Conservation (phyloP, 2,888 invertebrate genomes). For the Cyclophora punctaria region DNA sequence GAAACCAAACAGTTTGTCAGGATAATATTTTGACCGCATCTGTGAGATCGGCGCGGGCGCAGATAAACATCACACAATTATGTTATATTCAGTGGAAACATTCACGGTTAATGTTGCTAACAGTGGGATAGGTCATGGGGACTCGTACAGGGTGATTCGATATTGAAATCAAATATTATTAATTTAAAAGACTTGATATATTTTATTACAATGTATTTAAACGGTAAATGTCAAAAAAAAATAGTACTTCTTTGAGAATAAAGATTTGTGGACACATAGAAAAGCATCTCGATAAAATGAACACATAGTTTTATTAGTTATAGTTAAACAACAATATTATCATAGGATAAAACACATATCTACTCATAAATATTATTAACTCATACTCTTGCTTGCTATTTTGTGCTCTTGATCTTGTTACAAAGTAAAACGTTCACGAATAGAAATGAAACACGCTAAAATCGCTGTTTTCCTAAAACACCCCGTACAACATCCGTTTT, state of each 20-base stretch:
- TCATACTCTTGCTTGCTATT: neutral
- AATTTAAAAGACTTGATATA: too few species aligned
- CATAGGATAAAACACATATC: neutral
- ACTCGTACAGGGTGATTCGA: conserved; percentile 7
- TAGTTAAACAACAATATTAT: neutral
- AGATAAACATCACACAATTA: conserved; percentile 24
- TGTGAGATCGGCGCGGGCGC: conserved; percentile 1
- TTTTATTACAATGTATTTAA: too few species aligned
- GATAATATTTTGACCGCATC: conserved; percentile 6
- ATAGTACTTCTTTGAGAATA: neutral
- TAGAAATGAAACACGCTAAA: too few species aligned
- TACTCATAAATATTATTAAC: neutral
- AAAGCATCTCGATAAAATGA: neutral
- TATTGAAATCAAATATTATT: too few species aligned
- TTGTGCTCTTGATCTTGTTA: too few species aligned
- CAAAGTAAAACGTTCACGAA: too few species aligned
- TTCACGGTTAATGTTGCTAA: conserved; percentile 8
- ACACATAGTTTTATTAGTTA: neutral
- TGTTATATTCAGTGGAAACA: conserved; percentile 19
- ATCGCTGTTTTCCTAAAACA: neutral
- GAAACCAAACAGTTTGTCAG: too few species aligned
- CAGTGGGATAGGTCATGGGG: conserved; percentile 14
- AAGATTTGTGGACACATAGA: neutral
- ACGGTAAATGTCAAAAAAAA: neutral
- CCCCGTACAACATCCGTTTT: conserved; percentile 27